Evolutionary conservation across 2,113 vertebrate species (phyloP), one percentile per base, ranked within the genome.

Genomic region (Lampris megalopsis): DNA sequence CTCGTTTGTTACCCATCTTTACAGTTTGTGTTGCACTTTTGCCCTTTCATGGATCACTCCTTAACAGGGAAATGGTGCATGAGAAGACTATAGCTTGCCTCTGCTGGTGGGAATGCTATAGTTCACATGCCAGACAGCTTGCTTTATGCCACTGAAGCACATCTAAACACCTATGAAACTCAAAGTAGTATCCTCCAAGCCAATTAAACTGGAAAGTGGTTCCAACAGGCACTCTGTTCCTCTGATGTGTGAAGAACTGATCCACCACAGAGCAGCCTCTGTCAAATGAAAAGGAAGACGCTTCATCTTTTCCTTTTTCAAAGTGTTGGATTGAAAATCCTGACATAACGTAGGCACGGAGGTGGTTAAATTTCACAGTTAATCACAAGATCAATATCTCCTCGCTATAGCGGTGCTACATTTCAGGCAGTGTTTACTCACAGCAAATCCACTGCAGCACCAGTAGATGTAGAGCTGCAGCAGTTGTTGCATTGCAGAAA

Each of bases 171-270:
- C 80, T 73, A 48, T 53, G 62, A 83, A 86, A 73, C 53, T 74
- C 67, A 49, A 52, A 75, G 68, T 80, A 68, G 60, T 65, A 73
- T 77, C 71, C 84, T 84, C 79, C 77, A 49, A 80, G 76, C 81
- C 85, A 86, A 81, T 88, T 87, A 88, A 75, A 77, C 82, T 79
- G 68, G 75, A 73, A 83, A 87, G 72, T 79, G 82, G 84, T 86
- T 89, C 81, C 87, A 89, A 83, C 79, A 70, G 77, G 49, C 66
- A 7, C 75, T 75, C 66, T 85, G 78, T 70, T 87, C 84, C 87
- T 86, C 82, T 84, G 85, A 86, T 86, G 85, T 90, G 71, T 83
- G 83, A 82, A 70, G 71, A 62, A 67, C 85, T 85, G 88, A 89
- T 79, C 82, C 82, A 83, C 84, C 68, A 68, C 61, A 5, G 57